Base-by-base conservation (phyloP, 2,888 invertebrate genomes). In the Scaptomyza tumidula region DNA sequence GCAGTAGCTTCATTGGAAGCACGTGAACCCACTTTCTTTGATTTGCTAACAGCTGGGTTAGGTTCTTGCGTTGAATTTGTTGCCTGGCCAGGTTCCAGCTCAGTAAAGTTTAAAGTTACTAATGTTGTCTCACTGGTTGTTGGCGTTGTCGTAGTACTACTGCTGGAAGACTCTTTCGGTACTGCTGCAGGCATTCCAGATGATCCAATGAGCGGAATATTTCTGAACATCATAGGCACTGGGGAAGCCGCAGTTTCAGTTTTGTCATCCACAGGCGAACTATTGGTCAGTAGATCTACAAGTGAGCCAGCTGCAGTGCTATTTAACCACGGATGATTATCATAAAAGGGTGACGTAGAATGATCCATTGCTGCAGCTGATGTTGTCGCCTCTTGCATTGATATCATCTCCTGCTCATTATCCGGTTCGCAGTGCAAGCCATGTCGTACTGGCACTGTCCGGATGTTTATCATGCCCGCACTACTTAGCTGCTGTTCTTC, bases 381-480 rank as follows among this genome's bases (percentile, higher is more conserved):
- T 14, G 39, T 14, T 14, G 14, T 14, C 14, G 2, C 9, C 14
- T 39, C 39, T 9, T 7, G 7, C 7, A 14, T 0, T 14, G 50
- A 7, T 10, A 16, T 41, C 10, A 41, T 9, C 41, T 16, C 5
- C 11, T 6, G 7, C 9, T 13, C 49, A 10, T 43, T 13, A 3
- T 33, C 27, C 4, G 52, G 39, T 3, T 55, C 39, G 10, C 44
- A 13, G n/a, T 39, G 57, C 0, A 78, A 48, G 6, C 31, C 1
- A 0, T 19, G 41, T 5, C 50, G 56, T 39, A 49, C 49, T 9
- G 80, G 61, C 24, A 46, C 70, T 5, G 55, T 61, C 2, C 80
- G 49, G 27, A 64, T 62, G n/a, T 75, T 73, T 6, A 78, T 78
- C 3, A 43, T 16, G 1, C 65, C 68, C 11, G 45, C 0, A 54